Base-by-base conservation (phyloP, 2,888 invertebrate species). In the Liodrosophila aerea region DNA sequence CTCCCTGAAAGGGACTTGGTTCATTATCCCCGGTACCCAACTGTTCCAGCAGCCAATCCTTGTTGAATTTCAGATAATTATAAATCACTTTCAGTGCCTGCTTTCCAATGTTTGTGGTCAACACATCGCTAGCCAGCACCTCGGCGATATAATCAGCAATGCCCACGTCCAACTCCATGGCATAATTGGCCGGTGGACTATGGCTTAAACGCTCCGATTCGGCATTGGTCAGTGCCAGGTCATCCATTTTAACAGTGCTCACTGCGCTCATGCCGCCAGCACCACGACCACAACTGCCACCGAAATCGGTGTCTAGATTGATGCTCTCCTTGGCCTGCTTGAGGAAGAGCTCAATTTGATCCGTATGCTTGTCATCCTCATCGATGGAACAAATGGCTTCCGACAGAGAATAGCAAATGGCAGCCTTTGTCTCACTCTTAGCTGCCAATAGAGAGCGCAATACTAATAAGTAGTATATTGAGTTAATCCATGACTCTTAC, bases 371-470 rank as follows among this genome's bases (percentile, higher is more conserved):
- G 84, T 95, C 93, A 60, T 95, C 94, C 77, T 95, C 95, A 86
- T 95, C 95, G 45, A 96, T 93, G 15, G 93, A 94, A 84, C 96
- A 96, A 9, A 96, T 91, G 0, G 95, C 94, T 88, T 96, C 96
- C 0, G 95, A 94, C 5, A 95, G 89, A 0, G 94, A 93, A n/a
- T 93, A 91, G 0, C 94, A 94, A 41, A 93, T 91, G 0, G 92
- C 91, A 0, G 92, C 91, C 0, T 91, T 89, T 4, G 73, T 69
- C n/a, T 67, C 58, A 13, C 75, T 67, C 18, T 83, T 73, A 5
- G 70, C 87, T 84, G 41, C n/a, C 13, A 39, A n/a, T 37, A 22
- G 13, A 27, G 18, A 22, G 4, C 5, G 18, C 3, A 22, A n/a
- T 2, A 7, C 0, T 11, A 11, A n/a, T 30, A n/a, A n/a, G n/a